phyloP scores from a whole-genome alignment of 2,113 vertebrate genomes.

The Trogon melanurus region DNA sequence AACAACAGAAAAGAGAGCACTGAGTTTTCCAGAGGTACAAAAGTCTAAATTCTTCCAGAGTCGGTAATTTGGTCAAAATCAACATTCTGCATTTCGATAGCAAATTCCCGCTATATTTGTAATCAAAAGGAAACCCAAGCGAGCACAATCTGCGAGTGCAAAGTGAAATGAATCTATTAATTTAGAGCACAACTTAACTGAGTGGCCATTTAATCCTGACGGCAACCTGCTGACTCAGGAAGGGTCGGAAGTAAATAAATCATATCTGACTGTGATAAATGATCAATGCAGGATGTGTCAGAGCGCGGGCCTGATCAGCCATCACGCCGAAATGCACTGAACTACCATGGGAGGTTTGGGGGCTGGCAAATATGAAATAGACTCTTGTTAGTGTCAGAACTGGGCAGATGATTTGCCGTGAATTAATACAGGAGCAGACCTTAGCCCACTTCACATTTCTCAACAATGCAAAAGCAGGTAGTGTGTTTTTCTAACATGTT shows the following conservation, averaged over 20 bases:
- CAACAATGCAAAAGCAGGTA: background rate
- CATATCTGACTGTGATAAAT: conserved; percentile 54
- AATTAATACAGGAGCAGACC: conserved; percentile 30
- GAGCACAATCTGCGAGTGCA: background rate
- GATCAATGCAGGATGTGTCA: conserved; percentile 38
- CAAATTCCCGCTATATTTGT: background rate
- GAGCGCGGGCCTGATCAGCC: conserved; percentile 26
- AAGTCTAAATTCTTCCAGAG: background rate
- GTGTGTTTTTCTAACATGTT: background rate
- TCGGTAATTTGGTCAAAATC: background rate
- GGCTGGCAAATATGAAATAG: conserved; percentile 46
- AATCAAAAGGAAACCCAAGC: background rate
- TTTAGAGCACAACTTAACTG: conserved; percentile 3
- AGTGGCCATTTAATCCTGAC: conserved; percentile 20
- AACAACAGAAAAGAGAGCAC: background rate
- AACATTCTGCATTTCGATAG: background rate
- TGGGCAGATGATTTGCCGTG: conserved; percentile 28
- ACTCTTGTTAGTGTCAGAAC: conserved; percentile 49
- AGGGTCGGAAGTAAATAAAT: conserved; percentile 66
- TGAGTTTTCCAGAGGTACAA: background rate
- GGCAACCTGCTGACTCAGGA: conserved; percentile 17
- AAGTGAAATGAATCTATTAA: conserved; percentile 40
- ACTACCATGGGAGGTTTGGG: conserved; percentile 28
- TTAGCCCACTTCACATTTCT: background rate
- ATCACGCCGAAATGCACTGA: conserved; percentile 24